These are phyloP conservation scores for Trachemys scripta DNA, from an alignment of 2,113 vertebrate genomes.

Conservation along the genomic window DNA sequence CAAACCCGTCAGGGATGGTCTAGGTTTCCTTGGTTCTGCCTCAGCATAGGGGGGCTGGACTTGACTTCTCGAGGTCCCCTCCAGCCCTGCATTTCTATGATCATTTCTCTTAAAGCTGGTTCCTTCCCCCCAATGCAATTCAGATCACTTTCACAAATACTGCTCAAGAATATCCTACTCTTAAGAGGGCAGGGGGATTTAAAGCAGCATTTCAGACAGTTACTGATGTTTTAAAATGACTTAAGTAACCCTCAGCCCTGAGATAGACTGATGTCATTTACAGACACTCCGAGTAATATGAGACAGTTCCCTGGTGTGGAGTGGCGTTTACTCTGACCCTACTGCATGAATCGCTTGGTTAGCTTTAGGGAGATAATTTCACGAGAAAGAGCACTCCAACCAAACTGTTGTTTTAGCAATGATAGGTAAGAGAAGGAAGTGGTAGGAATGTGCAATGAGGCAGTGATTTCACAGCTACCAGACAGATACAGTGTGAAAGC, in stretches of 20 bases:
- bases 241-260: not conserved
- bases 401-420: not conserved
- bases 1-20: no score
- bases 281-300: no score
- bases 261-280: not conserved
- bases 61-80: no score
- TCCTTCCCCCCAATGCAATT: slow-evolving; percentile 5
- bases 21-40: no score
- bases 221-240: not conserved
- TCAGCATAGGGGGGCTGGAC: not conserved
- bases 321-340: no score
- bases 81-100: no score
- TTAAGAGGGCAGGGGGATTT: not conserved
- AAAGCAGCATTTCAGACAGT: not conserved
- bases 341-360: not conserved
- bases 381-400: not conserved
- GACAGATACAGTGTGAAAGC: not conserved
- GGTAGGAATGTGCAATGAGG: no score
- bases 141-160: not conserved
- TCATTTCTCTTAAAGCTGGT: not conserved
- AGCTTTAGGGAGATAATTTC: not conserved
- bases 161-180: not conserved
- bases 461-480: not conserved
- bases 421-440: not conserved
- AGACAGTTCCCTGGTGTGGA: not conserved